Base-by-base conservation (phyloP, 2,797 vertebrate species). In the Eremophila alpestris region DNA sequence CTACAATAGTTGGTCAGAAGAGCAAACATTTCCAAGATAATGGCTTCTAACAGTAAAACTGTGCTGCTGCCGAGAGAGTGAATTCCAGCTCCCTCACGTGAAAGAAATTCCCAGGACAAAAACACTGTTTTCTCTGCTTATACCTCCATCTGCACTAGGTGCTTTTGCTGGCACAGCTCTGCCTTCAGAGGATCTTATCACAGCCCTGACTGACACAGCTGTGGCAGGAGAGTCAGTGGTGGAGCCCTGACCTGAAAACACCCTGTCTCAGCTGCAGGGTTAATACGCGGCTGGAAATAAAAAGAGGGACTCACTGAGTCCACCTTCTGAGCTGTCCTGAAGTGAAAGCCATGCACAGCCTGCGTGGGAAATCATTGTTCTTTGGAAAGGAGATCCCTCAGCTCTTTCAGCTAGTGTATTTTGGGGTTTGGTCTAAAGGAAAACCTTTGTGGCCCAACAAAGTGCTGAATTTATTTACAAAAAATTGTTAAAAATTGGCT, bases 151-250 rank as follows among this genome's bases (percentile, higher is more conserved):
- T 60, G 45, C 45, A 45, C 48, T 63, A 49, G 49, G 75, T 79
- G 45, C 67, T 90, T 70, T 24, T 74, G 63, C 89, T 80, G 52
- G 83, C 71, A 82, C 41, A 60, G 79, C 68, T 92, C 67, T 73
- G 74, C 40, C 40, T 81, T 90, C 74, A 55, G 27, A 62, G n/a
- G 55, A 69, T 63, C 74, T 89, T 36, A 69, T 48, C 68, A 34
- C 32, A 88, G 62, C 79, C 78, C 56, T 45, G 65, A 46, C 52
- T 83, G 93, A 78, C 73, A 83, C 65, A 77, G 55, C 59, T 45
- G 43, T 74, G 82, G 75, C 8, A 5, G 82, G 55, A 78, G 70
- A 34, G 62, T 48, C 1, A 0, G 32, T 36, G 75, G n/a, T 45
- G 13, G 41, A 94, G 27, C 49, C 69, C 73, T 75, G 85, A 67